These are phyloP conservation scores for Thecocarcelia acutangulata DNA, from an alignment of 2,888 invertebrate species.

Conservation along the genomic window DNA sequence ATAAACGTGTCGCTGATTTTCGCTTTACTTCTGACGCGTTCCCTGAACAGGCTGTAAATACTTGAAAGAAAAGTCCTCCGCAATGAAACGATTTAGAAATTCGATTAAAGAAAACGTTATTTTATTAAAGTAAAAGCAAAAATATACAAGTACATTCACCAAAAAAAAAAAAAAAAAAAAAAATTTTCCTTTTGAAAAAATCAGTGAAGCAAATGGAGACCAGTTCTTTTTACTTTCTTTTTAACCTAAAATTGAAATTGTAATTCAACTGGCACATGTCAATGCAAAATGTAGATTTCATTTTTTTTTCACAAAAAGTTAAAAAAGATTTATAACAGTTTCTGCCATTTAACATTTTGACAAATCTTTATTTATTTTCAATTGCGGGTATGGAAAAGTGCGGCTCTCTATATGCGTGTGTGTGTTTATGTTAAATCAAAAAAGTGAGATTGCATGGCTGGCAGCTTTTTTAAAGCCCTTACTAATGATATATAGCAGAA, in stretches of 20 bases:
- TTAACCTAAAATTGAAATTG: conserved; percentile 30
- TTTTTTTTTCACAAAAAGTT: background rate
- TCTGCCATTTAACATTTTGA: conserved; percentile 50
- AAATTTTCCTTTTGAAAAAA: too few relatives aligned
- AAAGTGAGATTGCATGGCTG: background rate
- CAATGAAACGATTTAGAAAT: too few relatives aligned
- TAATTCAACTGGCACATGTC: conserved; percentile 64
- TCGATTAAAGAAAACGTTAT: too few relatives aligned
- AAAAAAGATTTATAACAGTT: conserved; percentile 59
- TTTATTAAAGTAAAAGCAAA: too few relatives aligned
- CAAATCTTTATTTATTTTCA: conserved; percentile 59
- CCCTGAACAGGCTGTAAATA: too few relatives aligned
- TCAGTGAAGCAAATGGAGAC: background rate
- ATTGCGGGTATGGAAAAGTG: conserved; percentile 2
- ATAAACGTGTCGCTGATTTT: too few relatives aligned
- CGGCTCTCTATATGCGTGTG: background rate
- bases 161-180: too few relatives aligned
- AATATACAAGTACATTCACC: too few relatives aligned
- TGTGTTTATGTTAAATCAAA: background rate
- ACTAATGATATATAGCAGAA: too few relatives aligned
- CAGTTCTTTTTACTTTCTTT: background rate
- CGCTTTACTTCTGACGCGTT: too few relatives aligned
- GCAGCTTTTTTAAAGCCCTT: background rate
- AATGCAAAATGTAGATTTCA: conserved; percentile 54
- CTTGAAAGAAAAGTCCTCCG: too few relatives aligned